These are phyloP conservation scores for Sinohyriopsis cumingii DNA, from an alignment of 2,888 invertebrate species.

Conservation along the genomic window DNA sequence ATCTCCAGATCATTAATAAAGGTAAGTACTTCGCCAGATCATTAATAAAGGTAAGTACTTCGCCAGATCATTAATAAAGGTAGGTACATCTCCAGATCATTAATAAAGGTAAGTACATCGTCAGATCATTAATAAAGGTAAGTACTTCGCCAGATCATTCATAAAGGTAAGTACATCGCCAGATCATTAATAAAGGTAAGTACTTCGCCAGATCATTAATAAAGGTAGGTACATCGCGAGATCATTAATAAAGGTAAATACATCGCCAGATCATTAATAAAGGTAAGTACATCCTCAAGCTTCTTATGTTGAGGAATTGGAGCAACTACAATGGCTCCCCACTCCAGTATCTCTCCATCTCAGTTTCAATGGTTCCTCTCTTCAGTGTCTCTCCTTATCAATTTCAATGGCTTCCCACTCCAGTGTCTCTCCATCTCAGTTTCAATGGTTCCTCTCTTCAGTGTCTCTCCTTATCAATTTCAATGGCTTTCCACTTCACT, in stretches of 20 bases:
- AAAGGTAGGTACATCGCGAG: constrained; percentile 16
- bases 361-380: too few relatives aligned
- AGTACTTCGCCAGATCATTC: constrained; percentile 8
- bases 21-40: constrained; percentile 16
- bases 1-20: constrained; percentile 11
- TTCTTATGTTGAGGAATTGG: constrained; percentile 4
- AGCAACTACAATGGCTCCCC: not conserved
- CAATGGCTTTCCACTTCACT: not conserved
- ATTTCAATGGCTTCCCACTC: not conserved
- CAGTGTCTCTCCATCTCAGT: too few relatives aligned
- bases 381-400: too few relatives aligned
- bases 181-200: constrained; percentile 20
- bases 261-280: constrained; percentile 10
- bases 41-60: constrained; percentile 15
- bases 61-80: constrained; percentile 14
- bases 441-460: not conserved
- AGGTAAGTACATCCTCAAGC: constrained; percentile 13
- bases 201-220: constrained; percentile 8
- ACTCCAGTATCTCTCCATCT: too few relatives aligned
- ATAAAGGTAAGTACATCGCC: constrained; percentile 13
- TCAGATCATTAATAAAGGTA: constrained; percentile 19
- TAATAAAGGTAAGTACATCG: constrained; percentile 15
- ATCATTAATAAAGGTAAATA: constrained; percentile 19
- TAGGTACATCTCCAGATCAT: constrained; percentile 14
- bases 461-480: not conserved